Base-by-base conservation (phyloP, 1,140 invertebrate species). In the Drosophila mojavensis region DNA sequence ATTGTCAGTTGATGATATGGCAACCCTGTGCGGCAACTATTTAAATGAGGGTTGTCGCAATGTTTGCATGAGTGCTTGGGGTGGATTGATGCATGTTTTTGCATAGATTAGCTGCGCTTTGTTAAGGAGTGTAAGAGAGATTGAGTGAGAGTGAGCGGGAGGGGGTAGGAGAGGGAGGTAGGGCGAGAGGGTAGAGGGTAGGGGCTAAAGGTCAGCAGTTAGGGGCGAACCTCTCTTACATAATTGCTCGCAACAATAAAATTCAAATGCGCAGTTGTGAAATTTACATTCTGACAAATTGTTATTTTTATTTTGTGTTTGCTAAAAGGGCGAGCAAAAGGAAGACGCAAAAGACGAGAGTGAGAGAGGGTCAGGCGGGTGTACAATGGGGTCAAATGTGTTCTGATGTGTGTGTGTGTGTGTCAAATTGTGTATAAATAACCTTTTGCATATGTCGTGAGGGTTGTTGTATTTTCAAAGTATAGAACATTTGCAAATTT, bases 271-370 rank as follows among this genome's bases (percentile, higher is more conserved):
- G 75, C 65, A 73, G 65, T 62, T 67, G 15, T 47, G 64, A 81
- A 90, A 89, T 90, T 89, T 89, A 90, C 84, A 89, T 89, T 88
- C 70, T 89, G 84, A 89, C 84, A 89, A 89, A 89, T 89, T 89
- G 75, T 73, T 89, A 62, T 88, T 78, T 71, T 43, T 75, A 53
- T 88, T 71, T 63, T 59, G 53, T 47, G 81, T 50, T 26, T 50
- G 48, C 50, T 13, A 39, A 39, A 39, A 39, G 36, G 36, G 36
- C 36, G 10, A 39, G 3, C 33, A 7, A 36, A 10, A 36, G 33
- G 33, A 10, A n/a, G 43, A 30, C 4, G 5, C 28, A 30, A 30
- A 5, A 30, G 28, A 5, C 17, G n/a, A 9, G 20, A 11, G 20
- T 74, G 67, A 9, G 15, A 17, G 43, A 17, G 43, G 17, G 30